These are phyloP conservation scores for Psittacara wagleri DNA, from an alignment of 2,113 vertebrate genomes.

Conservation along the genomic window DNA sequence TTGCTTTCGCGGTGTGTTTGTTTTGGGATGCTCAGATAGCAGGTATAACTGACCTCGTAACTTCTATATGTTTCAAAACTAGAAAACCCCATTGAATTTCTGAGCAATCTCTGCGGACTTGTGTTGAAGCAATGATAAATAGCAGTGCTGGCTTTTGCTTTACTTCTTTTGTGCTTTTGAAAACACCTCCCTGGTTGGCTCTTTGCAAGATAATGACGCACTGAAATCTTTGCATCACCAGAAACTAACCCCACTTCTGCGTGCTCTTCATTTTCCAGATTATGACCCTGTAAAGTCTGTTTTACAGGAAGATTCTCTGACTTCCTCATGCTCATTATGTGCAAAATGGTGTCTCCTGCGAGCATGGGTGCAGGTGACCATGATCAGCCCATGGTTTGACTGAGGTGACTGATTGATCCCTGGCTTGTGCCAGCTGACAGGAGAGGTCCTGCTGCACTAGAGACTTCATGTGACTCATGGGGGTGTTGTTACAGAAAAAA, in stretches of 20 bases:
- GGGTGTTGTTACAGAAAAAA: not conserved
- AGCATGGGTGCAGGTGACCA: not conserved
- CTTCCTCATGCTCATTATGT: not conserved
- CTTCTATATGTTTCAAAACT: not conserved
- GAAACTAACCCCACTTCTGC: not conserved
- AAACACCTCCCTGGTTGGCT: not conserved
- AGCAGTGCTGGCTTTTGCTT: not conserved
- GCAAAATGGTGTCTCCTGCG: not conserved
- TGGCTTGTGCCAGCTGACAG: not conserved
- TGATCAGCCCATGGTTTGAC: not conserved
- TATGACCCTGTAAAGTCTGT: conserved; percentile 6
- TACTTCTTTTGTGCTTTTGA: not conserved
- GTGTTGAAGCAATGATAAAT: not conserved
- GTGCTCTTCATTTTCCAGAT: not conserved
- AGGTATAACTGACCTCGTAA: not conserved
- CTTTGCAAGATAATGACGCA: not conserved
- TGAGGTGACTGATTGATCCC: not conserved
- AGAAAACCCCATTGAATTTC: not conserved
- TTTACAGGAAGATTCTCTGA: not conserved
- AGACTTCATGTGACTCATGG: not conserved
- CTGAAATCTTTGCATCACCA: not conserved
- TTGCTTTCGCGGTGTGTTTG: not conserved
- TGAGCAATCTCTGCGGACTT: not conserved
- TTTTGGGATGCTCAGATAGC: not conserved
- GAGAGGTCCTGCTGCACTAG: not conserved